Conservation (phyloP, 2,888 invertebrate species). For the Xanthorhoe designata region DNA sequence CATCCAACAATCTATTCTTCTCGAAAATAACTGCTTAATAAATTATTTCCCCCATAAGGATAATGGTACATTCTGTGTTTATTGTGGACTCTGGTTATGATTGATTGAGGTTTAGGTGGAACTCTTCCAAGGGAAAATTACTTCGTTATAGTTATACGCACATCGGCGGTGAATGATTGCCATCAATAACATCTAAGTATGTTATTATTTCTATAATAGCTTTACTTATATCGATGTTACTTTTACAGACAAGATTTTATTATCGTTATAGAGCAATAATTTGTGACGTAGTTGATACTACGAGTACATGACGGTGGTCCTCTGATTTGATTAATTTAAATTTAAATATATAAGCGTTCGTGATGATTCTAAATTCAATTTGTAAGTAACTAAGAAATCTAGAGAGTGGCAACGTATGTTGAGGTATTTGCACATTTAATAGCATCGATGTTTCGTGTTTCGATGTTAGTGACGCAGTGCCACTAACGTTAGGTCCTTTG, state of each 20-base stretch:
- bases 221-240: slow-evolving; percentile 36
- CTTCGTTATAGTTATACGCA: slow-evolving; percentile 59
- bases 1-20: slow-evolving; percentile 58
- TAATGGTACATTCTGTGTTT: slow-evolving; percentile 72
- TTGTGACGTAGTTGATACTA: background rate
- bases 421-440: no score
- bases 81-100: slow-evolving; percentile 71
- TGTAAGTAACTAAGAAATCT: no score
- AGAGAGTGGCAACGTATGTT: no score
- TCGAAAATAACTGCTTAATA: slow-evolving; percentile 63
- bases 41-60: slow-evolving; percentile 69
- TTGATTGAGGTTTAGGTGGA: slow-evolving; percentile 74
- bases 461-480: no score
- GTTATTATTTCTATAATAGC: slow-evolving; percentile 52
- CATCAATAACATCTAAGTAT: slow-evolving; percentile 54
- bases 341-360: no score
- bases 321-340: no score
- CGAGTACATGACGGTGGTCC: no score
- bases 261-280: background rate
- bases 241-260: slow-evolving; percentile 17
- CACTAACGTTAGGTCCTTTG: no score
- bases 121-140: slow-evolving; percentile 70
- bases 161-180: slow-evolving; percentile 47
- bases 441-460: no score
- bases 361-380: no score